These are phyloP conservation scores for Grantiella picta DNA, from an alignment of 2,113 vertebrate species.

Conservation along the genomic window DNA sequence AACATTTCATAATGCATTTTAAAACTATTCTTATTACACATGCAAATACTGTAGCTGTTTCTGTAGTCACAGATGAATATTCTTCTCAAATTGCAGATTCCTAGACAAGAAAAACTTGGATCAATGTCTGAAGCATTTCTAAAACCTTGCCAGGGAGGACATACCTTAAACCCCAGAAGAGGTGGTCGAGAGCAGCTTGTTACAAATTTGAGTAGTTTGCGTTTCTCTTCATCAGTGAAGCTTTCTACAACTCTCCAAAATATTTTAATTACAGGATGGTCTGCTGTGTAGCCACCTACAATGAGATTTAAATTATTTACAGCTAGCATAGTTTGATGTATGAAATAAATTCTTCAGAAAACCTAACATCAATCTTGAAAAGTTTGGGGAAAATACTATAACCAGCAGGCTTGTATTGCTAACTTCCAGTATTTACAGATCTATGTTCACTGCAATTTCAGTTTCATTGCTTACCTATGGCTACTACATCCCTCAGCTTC, in stretches of 20 bases:
- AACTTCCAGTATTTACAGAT: background rate
- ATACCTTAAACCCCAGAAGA: slow-evolving; percentile 95
- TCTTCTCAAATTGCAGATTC: background rate
- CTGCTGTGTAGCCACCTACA: slow-evolving; percentile 92
- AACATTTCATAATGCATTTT: background rate
- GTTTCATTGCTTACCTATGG: background rate
- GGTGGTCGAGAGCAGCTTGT: slow-evolving; percentile 97
- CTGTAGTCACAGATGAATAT: background rate
- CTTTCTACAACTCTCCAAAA: slow-evolving; percentile 97
- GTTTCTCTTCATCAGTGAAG: slow-evolving; percentile 97
- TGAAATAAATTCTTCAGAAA: background rate
- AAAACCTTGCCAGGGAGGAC: background rate
- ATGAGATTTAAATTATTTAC: background rate
- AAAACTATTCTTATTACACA: background rate
- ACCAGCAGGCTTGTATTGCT: background rate
- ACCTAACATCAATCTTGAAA: background rate
- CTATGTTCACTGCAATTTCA: background rate
- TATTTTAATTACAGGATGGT: slow-evolving; percentile 91
- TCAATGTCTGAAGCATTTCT: background rate
- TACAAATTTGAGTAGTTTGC: slow-evolving; percentile 94
- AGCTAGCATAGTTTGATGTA: background rate
- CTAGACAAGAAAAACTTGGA: background rate
- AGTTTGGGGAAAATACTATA: background rate
- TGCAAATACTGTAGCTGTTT: background rate
- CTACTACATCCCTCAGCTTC: background rate